These are phyloP conservation scores for Pseudomyrmex gracilis DNA, from an alignment of 1,140 invertebrate species.

Conservation along the genomic window DNA sequence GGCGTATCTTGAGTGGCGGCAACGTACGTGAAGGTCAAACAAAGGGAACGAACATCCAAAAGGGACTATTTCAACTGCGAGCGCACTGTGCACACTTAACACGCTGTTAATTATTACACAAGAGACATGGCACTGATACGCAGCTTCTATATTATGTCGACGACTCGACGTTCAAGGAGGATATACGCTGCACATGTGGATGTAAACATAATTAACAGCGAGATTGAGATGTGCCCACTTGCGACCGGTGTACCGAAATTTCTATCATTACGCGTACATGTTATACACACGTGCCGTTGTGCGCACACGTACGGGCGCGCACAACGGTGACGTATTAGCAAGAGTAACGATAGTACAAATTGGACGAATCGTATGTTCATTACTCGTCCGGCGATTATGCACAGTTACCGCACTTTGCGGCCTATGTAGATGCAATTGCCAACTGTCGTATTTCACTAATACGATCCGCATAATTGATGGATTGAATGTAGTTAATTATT, in stretches of 20 bases:
- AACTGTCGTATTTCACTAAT: slow-evolving; percentile 43
- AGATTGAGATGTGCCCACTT: slow-evolving; percentile 7
- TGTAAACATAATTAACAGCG: slow-evolving; percentile 34
- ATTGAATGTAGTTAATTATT: slow-evolving; percentile 54
- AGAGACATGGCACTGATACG: background rate
- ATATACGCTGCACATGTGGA: background rate
- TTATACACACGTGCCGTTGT: too few relatives aligned
- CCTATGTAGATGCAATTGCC: slow-evolving; percentile 43
- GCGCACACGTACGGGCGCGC: background rate
- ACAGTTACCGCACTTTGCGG: slow-evolving; percentile 26
- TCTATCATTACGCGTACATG: background rate
- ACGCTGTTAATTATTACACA: slow-evolving; percentile 15
- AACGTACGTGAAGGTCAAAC: too few relatives aligned
- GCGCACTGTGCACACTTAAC: background rate
- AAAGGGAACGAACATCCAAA: background rate
- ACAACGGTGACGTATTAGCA: slow-evolving; percentile 3
- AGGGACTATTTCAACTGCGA: background rate
- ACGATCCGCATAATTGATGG: slow-evolving; percentile 51
- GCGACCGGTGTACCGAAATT: background rate
- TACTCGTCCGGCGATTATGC: slow-evolving; percentile 25
- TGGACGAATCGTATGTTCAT: slow-evolving; percentile 33
- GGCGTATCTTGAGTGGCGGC: too few relatives aligned
- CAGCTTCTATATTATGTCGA: slow-evolving; percentile 5
- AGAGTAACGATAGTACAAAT: slow-evolving; percentile 30
- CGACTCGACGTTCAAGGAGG: background rate